phyloP scores from a whole-genome alignment of 2,797 vertebrate genomes.

The Thaleichthys pacificus region DNA sequence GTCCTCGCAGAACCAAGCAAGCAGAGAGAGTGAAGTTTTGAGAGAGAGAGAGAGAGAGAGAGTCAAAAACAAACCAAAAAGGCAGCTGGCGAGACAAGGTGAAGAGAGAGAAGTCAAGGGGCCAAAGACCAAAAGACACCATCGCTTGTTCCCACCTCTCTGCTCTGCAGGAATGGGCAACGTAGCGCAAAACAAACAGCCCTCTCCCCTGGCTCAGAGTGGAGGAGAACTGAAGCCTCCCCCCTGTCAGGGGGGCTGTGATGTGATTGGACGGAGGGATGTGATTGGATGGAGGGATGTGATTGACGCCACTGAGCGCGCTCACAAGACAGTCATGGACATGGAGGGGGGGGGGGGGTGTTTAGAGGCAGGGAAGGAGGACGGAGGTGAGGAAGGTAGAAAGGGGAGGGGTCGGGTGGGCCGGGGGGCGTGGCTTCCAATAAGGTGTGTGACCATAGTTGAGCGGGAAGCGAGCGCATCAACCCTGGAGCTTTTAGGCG shows the following conservation, averaged over 20 bases:
- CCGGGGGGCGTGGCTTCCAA: background rate
- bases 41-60: slow-evolving; percentile 23
- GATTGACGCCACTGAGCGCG: no score
- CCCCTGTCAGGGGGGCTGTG: no score
- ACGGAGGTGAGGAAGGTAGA: background rate
- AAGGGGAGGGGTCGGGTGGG: no score
- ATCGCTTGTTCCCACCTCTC: background rate
- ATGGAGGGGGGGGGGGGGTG: no score
- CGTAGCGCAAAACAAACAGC: no score
- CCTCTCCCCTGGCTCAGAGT: no score
- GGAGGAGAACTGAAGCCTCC: no score
- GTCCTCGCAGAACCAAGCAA: slow-evolving; percentile 17
- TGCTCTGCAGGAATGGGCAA: background rate
- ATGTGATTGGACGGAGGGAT: no score
- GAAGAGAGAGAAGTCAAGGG: background rate
- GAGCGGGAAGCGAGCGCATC: background rate
- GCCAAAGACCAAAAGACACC: background rate
- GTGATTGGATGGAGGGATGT: no score
- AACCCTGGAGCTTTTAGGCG: background rate
- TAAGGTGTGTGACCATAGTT: background rate
- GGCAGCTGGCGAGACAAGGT: slow-evolving; percentile 32
- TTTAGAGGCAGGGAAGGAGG: no score
- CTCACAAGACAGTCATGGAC: background rate
- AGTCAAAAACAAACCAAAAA: slow-evolving; percentile 24
- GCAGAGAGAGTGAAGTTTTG: background rate